Percentiles rank a stretch among this genome's conserved stretches.
Evolutionary conservation across 2,113 vertebrate species (phyloP).

Genomic region (Tenrec ecaudatus): DNA sequence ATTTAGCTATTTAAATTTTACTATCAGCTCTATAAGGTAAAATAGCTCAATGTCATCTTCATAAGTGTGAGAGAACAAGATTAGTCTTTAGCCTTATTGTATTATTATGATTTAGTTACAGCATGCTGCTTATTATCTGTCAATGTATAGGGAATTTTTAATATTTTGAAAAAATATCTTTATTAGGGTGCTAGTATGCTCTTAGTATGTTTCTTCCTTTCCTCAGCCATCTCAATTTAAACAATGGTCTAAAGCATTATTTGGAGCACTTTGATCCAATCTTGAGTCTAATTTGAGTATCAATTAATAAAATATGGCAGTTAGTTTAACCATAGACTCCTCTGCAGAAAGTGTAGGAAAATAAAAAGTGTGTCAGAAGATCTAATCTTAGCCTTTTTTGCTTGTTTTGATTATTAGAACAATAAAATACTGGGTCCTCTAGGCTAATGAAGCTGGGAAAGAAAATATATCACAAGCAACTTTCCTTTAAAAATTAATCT

Average conservation of each 20-base stretch:
- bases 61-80: slow-evolving; percentile 25
- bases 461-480: not conserved
- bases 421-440: not conserved
- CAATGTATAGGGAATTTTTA: not conserved
- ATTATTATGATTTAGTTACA: slow-evolving; percentile 66
- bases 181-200: not conserved
- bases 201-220: not conserved
- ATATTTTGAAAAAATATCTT: not conserved
- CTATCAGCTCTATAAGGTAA: slow-evolving; percentile 61
- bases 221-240: not conserved
- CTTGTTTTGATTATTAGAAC: not conserved
- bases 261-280: not conserved
- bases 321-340: rapidly evolving
- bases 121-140: slow-evolving; percentile 16
- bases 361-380: rapidly evolving
- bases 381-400: not conserved
- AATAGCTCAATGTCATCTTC: slow-evolving; percentile 20
- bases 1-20: slow-evolving; percentile 63
- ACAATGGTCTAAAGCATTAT: not conserved
- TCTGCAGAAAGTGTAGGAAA: not conserved
- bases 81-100: not conserved
- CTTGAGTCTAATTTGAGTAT: not conserved
- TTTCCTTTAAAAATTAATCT: not conserved
- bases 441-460: not conserved
- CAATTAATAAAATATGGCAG: not conserved